Conservation (phyloP, 2,888 invertebrate species). For the Hedya salicella region DNA sequence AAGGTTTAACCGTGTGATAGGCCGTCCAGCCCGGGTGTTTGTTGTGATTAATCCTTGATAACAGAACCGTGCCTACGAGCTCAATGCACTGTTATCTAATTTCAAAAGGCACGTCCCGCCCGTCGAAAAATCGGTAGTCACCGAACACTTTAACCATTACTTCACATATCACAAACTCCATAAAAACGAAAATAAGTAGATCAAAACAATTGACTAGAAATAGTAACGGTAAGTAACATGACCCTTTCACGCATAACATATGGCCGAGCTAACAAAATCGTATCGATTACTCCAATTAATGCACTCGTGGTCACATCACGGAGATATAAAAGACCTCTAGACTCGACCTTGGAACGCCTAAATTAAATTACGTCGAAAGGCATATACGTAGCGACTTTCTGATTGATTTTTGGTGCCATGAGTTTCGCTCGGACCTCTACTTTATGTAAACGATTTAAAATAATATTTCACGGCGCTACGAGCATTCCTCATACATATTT, state of each 20-base stretch:
- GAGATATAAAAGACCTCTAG: slow-evolving; percentile 54
- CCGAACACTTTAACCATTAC: slow-evolving; percentile 25
- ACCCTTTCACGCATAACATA: slow-evolving; percentile 79
- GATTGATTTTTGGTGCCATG: slow-evolving; percentile 67
- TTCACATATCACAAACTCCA: slow-evolving; percentile 34
- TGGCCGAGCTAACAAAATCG: slow-evolving; percentile 66
- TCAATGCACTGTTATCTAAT: slow-evolving; percentile 36
- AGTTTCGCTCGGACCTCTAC: slow-evolving; percentile 52
- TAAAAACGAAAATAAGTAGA: slow-evolving; percentile 37
- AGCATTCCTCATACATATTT: slow-evolving; percentile 41
- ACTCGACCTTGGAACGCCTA: slow-evolving; percentile 67
- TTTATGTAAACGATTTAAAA: slow-evolving; percentile 44
- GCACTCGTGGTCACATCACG: slow-evolving; percentile 51
- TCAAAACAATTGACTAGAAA: slow-evolving; percentile 53
- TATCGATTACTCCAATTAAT: slow-evolving; percentile 67
- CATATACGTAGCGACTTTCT: slow-evolving; percentile 64
- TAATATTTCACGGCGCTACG: slow-evolving; percentile 30
- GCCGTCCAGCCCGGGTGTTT: slow-evolving; percentile 18
- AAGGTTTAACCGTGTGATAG: slow-evolving; percentile 10
- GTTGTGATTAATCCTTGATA: slow-evolving; percentile 37
- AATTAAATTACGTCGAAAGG: slow-evolving; percentile 69
- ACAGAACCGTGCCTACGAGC: slow-evolving; percentile 11
- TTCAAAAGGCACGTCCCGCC: slow-evolving; percentile 17
- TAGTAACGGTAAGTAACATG: slow-evolving; percentile 71
- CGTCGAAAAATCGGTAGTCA: slow-evolving; percentile 11